Evolutionary conservation across 2,113 vertebrate species (phyloP).

Genomic region (Malurus alboscapulatus): DNA sequence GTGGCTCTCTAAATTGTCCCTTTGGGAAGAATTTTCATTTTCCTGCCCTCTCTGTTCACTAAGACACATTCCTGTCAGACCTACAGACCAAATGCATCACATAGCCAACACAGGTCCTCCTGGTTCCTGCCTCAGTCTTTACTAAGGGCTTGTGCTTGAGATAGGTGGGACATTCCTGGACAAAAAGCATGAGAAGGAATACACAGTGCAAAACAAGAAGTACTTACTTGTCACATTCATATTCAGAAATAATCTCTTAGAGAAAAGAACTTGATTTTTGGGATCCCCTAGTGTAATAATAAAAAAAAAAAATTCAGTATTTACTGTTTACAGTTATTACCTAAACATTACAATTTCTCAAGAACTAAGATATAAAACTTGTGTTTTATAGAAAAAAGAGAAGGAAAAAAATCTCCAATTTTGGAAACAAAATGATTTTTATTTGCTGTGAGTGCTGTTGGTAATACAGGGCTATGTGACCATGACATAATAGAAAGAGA

Average conservation of each 20-base stretch:
- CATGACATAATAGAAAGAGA: neutral
- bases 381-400: neutral
- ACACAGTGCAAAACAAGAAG: neutral
- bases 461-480: neutral
- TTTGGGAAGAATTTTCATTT: neutral
- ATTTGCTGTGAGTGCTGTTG: neutral
- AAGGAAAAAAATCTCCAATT: neutral
- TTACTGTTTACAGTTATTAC: neutral
- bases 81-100: neutral
- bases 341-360: neutral
- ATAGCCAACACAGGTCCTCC: neutral
- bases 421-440: conserved; percentile 29
- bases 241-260: neutral
- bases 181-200: neutral
- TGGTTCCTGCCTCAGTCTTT: neutral
- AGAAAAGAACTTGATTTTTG: neutral
- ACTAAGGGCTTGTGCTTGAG: neutral
- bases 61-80: neutral
- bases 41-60: neutral
- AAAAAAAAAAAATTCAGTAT: neutral
- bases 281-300: neutral
- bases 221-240: neutral
- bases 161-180: neutral
- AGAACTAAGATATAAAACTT: neutral
- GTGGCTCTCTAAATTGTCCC: neutral